phyloP scores from a whole-genome alignment of 2,888 invertebrate species.

The Eristalis intricaria region DNA sequence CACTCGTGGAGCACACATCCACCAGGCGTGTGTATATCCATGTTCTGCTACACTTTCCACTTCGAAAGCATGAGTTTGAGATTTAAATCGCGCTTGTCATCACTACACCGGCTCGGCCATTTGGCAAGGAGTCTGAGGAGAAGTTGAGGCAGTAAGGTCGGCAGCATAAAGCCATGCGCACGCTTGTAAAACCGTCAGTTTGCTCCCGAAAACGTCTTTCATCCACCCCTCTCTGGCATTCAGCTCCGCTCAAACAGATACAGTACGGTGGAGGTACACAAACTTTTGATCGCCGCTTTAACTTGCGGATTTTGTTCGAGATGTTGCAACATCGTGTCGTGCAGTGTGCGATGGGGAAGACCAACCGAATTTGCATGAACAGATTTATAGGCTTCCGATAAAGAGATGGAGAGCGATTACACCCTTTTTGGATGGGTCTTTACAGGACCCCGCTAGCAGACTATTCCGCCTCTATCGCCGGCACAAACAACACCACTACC shows the following conservation, averaged over 20 bases:
- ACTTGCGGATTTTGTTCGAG: slow-evolving; percentile 16
- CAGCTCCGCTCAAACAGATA: slow-evolving; percentile 24
- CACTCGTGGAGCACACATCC: slow-evolving; percentile 10
- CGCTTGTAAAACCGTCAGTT: slow-evolving; percentile 67
- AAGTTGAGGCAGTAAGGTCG: slow-evolving; percentile 34
- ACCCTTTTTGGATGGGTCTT: slow-evolving; percentile 72
- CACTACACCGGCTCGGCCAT: slow-evolving; percentile 9
- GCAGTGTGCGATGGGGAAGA: slow-evolving; percentile 45
- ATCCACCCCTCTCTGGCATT: not conserved
- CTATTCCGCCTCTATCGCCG: not conserved
- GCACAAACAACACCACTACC: not conserved
- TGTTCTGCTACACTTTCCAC: slow-evolving; percentile 71
- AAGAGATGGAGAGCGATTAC: slow-evolving; percentile 73
- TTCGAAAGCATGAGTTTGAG: slow-evolving; percentile 66
- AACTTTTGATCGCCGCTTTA: slow-evolving; percentile 44
- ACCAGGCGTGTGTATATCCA: slow-evolving; percentile 62
- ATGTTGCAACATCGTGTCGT: slow-evolving; percentile 56
- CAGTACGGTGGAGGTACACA: not conserved
- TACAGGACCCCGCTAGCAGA: slow-evolving; percentile 16
- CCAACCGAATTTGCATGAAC: slow-evolving; percentile 68
- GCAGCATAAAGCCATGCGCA: slow-evolving; percentile 42
- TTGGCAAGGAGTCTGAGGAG: not conserved
- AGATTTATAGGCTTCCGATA: slow-evolving; percentile 73
- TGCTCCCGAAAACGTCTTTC: slow-evolving; percentile 33
- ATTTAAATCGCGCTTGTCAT: slow-evolving; percentile 70